Base-by-base conservation (phyloP, 2,113 vertebrate species). In the Eulemur macaco region DNA sequence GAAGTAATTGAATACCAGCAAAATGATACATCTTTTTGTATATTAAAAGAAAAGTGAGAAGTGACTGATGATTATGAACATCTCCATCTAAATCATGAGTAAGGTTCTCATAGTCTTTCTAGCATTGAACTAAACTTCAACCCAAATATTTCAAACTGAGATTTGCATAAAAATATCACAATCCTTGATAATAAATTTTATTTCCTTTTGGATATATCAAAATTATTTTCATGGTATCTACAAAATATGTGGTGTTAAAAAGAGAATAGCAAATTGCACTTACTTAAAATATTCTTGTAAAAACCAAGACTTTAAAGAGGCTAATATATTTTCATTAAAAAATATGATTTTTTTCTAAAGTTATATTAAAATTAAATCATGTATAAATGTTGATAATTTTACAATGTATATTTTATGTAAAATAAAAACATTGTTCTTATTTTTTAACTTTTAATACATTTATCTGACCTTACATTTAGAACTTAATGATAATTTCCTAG, bases 291-390 rank as follows among this genome's bases (percentile, higher is more conserved):
- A 29, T 31, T n/a, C 10, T 39, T 64, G 9, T 83, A 56, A 81
- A 91, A 85, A 13, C 3, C 21, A 91, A 8, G 50, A 21, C 13
- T 45, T 85, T 87, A 45, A 64, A 69, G 12, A 34, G 25, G 10
- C 47, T 78, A 73, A 1, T 71, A 42, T 68, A 47, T 69, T 93
- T 77, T 90, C 0, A 10, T 83, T 82, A 80, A 86, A 60, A 86
- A 50, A 25, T 66, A 68, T 1, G 23, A 39, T n/a, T 8, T 94
- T 84, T 91, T 95, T 86, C 29, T 84, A 74, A 94, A 87, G 6
- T 91, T 92, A 45, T 56, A 58, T 92, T 78, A 10, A 91, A 56
- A 88, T 82, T 52, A 81, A 88, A 73, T 85, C 21, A 60, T 71
- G 9, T 58, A 23, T 31, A 76, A 74, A 54, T 93, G 29, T 54